Evolutionary conservation across 2,888 invertebrate species (phyloP), one percentile per base, ranked within the genome.

Genomic region (Nemotelus pantherinus): DNA sequence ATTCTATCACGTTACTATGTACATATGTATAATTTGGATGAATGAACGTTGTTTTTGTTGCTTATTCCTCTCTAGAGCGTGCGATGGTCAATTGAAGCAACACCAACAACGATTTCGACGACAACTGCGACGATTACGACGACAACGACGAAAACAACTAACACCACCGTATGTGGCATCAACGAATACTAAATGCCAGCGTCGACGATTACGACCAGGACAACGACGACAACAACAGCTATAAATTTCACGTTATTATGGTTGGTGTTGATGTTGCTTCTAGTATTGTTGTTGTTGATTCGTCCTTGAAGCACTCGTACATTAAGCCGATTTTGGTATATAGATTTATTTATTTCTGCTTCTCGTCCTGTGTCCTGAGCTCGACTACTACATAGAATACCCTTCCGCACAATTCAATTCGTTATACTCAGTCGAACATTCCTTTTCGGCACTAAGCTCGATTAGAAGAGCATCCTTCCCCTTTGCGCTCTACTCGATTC

Each of bases 11-110:
- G 53, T 55, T 70, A 55, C 70, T 70, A 25, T 70, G 9, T 70
- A 25, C 25, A 25, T 25, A 25, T 25, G 25, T 25, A 25, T 25
- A 53, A 47, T 47, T 53, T 55, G 43, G 44, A 74, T 74, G 60
- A 74, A 74, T 74, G 74, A 74, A 60, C 63, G 74, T 48, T 39
- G 60, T 60, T 60, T 74, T 74, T 41, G 70, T 50, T 60, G 48
- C 50, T 64, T 65, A 47, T 39, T 65, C 47, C 47, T 65, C 25
- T 25, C 25, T 25, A 25, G 25, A 25, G 25, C 25, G 0, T 25
- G 25, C 25, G 25, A 25, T 25, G 25, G 25, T 25, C 50, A 25
- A 45, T 44, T 57, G 47, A 7, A n/a, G n/a, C 45, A 39, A 58
- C 53, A 6, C 4, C n/a, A 57, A 58, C 63, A 47, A 58, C 72